Evolutionary conservation across 30 jellyfish, hydroid and myxozoan species (phyloP).

Genomic region (Calvadosia cruxmelitensis): DNA sequence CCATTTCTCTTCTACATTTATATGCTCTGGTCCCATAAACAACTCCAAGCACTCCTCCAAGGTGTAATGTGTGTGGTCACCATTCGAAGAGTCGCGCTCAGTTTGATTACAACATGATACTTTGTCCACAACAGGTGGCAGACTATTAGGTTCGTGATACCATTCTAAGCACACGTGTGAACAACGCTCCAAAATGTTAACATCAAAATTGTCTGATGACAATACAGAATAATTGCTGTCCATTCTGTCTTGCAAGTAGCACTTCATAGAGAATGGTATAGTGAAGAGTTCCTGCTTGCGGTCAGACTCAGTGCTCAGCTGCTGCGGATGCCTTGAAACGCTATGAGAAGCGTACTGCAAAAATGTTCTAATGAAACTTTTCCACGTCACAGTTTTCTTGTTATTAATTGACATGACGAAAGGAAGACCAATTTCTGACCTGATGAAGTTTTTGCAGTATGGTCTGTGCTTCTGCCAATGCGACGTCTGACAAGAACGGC

Average conservation of each 20-base stretch:
- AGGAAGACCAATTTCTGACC: constrained; percentile 62
- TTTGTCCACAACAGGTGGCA: background rate
- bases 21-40: constrained; percentile 85
- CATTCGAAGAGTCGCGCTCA: background rate
- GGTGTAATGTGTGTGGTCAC: constrained; percentile 34
- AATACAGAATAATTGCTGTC: background rate
- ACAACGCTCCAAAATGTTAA: background rate
- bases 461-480: constrained; percentile 67
- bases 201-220: background rate
- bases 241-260: background rate
- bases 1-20: constrained; percentile 79
- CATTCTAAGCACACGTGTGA: background rate
- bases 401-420: constrained; percentile 14
- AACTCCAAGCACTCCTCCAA: constrained; percentile 60
- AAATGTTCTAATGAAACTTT: background rate
- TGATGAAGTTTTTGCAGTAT: constrained; percentile 53
- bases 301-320: background rate
- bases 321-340: no score
- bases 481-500: constrained; percentile 67
- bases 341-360: background rate
- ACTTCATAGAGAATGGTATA: background rate
- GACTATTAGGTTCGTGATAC: background rate
- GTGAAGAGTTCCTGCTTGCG: background rate
- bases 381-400: background rate
- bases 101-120: background rate